These are phyloP conservation scores for Psix sp. DNA, from an alignment of 1,140 invertebrate species.

Conservation along the genomic window DNA sequence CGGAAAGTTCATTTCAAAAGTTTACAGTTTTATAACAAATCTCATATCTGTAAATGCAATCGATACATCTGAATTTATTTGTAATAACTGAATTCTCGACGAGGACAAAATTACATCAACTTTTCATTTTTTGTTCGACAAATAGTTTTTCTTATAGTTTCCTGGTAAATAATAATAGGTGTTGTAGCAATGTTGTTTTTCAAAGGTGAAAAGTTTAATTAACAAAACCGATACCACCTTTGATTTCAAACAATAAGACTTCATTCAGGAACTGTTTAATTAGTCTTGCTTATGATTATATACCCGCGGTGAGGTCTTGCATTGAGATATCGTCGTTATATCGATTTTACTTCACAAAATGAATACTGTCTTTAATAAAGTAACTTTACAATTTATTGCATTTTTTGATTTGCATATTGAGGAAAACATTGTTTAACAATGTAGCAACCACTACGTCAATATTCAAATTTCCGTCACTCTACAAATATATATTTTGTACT, in stretches of 20 bases:
- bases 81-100: too few relatives aligned
- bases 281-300: constrained; percentile 48
- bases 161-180: constrained; percentile 23
- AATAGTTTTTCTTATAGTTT: constrained; percentile 29
- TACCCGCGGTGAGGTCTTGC: constrained; percentile 43
- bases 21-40: too few relatives aligned
- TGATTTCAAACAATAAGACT: constrained; percentile 47
- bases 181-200: constrained; percentile 22
- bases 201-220: constrained; percentile 51
- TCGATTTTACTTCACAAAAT: constrained; percentile 46
- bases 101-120: too few relatives aligned
- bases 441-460: constrained; percentile 4
- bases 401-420: constrained; percentile 23
- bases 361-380: constrained; percentile 27
- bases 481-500: too few relatives aligned
- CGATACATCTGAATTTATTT: too few relatives aligned
- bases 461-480: too few relatives aligned
- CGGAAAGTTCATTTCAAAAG: too few relatives aligned
- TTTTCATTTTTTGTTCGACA: constrained; percentile 14
- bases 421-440: constrained; percentile 18
- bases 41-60: too few relatives aligned
- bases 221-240: constrained; percentile 44
- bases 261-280: constrained; percentile 47
- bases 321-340: constrained; percentile 40
- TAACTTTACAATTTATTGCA: constrained; percentile 42